Evolutionary conservation across 2,888 invertebrate species (phyloP).

Genomic region (Hirudinaria manillensis): DNA sequence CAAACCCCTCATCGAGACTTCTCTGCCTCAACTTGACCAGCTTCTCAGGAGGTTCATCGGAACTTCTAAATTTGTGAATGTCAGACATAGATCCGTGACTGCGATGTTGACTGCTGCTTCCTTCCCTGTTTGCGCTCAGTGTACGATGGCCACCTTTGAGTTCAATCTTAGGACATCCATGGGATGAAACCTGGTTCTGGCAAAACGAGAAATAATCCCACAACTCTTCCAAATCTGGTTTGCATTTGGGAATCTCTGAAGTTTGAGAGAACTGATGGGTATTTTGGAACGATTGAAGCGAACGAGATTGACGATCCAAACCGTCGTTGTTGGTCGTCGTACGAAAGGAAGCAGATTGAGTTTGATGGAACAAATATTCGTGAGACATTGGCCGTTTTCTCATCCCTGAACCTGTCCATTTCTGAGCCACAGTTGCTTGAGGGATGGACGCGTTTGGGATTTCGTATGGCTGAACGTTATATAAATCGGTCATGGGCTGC

Average conservation of each 20-base stretch:
- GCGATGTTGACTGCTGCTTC: not conserved
- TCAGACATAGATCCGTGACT: conserved; percentile 23
- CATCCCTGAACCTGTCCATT: not conserved
- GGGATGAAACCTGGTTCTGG: conserved; percentile 6
- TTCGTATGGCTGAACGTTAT: not conserved
- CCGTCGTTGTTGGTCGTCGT: not conserved
- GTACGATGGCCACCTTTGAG: not conserved
- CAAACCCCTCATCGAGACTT: conserved; percentile 23
- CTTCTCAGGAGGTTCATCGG: conserved; percentile 21
- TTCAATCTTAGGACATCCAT: not conserved
- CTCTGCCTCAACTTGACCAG: conserved; percentile 23
- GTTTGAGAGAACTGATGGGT: not conserved
- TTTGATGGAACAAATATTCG: conserved; percentile 2
- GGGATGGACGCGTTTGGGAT: not conserved
- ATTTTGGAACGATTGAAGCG: not conserved
- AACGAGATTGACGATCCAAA: not conserved
- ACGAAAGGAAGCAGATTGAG: not conserved
- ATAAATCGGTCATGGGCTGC: not conserved
- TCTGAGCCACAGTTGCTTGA: not conserved
- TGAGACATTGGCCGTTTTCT: conserved; percentile 11
- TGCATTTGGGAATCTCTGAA: conserved; percentile 4
- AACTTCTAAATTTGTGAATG: not conserved
- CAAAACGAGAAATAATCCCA: conserved; percentile 24
- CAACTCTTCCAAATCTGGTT: conserved; percentile 18
- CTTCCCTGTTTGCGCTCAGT: not conserved